Evolutionary conservation across 2,797 vertebrate species (phyloP), one percentile per base, ranked within the genome.

Genomic region (Siniperca undulata): DNA sequence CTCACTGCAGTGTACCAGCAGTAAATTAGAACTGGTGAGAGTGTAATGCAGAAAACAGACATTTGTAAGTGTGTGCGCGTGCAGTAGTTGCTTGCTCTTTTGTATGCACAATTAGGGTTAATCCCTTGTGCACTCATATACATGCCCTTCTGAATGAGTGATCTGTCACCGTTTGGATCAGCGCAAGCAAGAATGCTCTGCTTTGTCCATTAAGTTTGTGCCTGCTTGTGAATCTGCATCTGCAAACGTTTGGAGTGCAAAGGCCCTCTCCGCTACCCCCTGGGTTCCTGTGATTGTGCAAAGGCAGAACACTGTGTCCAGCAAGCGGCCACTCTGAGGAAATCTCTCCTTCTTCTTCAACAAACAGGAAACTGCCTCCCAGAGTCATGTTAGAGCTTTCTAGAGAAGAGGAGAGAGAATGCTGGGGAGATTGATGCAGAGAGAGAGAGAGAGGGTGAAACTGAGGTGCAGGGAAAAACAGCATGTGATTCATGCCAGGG

Each of bases 271-370:
- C 78, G 86, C 93, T 93, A 88, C 92, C 94, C 94, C 89, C 88
- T 77, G 91, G 91, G 95, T 96, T 96, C 96, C 95, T 97, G 95
- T 88, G 91, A 95, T 96, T 96, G 95, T 96, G 91, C 78, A 78
- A 90, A 91, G 78, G 85, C 92, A 86, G 95, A 94, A 96, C 95
- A 94, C 89, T 80, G 81, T 94, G 95, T 96, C 92, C 94, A 90
- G 89, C 81, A 66, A 91, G 91, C 92, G 82, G 93, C 86, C 77
- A 58, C 91, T 93, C 86, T 75, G 87, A 96, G 96, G 95, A 96
- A 96, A 92, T 95, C 91, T 93, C 92, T 92, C 91, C 91, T 95
- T 81, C 89, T 91, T 86, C 84, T 93, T 91, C 89, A 91, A 86
- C 94, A 95, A 96, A 96, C 95, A 96, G 96, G 95, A 96, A 96